phyloP scores from a whole-genome alignment of 2,888 invertebrate genomes.

The Allacma fusca region DNA sequence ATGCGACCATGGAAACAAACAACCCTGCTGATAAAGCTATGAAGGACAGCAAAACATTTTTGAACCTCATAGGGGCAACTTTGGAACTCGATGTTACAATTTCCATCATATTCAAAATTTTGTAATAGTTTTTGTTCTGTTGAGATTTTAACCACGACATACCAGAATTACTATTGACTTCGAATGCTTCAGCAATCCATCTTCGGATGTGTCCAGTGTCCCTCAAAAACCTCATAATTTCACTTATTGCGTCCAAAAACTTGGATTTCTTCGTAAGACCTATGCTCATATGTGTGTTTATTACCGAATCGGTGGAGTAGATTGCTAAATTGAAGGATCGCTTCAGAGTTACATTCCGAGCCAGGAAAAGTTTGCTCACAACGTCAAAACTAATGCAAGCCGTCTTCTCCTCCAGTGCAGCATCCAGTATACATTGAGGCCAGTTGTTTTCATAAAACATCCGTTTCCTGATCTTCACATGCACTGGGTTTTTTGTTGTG shows the following conservation, averaged over 20 bases:
- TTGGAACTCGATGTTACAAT: neutral
- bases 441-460: neutral
- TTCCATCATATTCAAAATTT: neutral
- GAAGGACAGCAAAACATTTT: constrained; percentile 3
- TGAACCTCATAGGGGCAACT: neutral
- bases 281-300: neutral
- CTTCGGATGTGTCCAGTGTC: constrained; percentile 18
- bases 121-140: neutral
- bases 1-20: too few relatives aligned
- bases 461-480: constrained; percentile 3
- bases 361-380: neutral
- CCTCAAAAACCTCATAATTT: neutral
- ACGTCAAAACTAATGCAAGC: neutral
- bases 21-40: too few relatives aligned
- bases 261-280: constrained; percentile 2
- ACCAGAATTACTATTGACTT: neutral
- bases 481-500: neutral
- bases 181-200: constrained; percentile 9
- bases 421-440: neutral
- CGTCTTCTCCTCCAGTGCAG: neutral
- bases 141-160: neutral
- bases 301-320: neutral
- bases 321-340: neutral
- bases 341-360: neutral
- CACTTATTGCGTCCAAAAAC: neutral